phyloP scores from a whole-genome alignment of 2,888 invertebrate species.

The Acanthosepion pharaonis region DNA sequence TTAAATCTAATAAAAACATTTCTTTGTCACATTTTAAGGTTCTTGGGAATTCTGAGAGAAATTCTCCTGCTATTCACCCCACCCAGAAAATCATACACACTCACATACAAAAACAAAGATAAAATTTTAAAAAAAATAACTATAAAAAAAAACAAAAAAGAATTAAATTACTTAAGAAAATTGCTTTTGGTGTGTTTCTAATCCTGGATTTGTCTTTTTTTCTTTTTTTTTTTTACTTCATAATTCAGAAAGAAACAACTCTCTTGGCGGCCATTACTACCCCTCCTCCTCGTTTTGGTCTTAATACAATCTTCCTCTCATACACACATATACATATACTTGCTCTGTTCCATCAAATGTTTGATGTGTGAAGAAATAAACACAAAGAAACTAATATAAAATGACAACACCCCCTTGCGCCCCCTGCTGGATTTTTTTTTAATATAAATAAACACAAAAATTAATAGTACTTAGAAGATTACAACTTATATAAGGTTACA shows the following conservation, averaged over 20 bases:
- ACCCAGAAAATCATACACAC: neutral
- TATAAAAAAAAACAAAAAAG: neutral
- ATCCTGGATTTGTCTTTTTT: neutral
- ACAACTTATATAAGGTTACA: neutral
- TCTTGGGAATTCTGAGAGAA: neutral
- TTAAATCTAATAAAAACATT: neutral
- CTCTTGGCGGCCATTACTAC: neutral
- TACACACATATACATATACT: neutral
- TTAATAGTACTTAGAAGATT: neutral
- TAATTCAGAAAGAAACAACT: neutral
- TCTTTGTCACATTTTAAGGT: conserved; percentile 33
- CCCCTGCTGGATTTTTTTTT: neutral
- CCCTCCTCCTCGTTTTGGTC: neutral
- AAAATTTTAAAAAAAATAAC: neutral
- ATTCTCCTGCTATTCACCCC: neutral
- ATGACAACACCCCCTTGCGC: neutral
- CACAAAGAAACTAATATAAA: neutral
- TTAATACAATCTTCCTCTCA: neutral
- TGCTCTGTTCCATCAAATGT: neutral
- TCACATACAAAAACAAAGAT: neutral
- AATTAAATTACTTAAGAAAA: conserved; percentile 33
- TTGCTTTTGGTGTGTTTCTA: neutral
- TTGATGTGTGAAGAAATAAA: neutral
- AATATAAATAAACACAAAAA: neutral
- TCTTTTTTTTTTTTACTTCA: neutral